Evolutionary conservation across 2,113 vertebrate species (phyloP).

Genomic region (Alexandromys fortis): DNA sequence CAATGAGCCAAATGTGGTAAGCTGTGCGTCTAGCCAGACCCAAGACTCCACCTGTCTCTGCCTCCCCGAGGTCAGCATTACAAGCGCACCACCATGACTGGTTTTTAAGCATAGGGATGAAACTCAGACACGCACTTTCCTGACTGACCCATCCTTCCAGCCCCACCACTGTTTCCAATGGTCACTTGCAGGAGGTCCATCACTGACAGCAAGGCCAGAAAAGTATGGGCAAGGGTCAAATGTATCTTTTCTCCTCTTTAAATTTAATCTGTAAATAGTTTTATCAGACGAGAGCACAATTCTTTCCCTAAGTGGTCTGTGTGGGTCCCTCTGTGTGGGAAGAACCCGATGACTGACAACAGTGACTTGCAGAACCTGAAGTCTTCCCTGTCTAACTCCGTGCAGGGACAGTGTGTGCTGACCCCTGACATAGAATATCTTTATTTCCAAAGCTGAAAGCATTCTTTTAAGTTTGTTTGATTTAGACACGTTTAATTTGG

Average conservation of each 20-base stretch:
- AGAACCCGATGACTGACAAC: fast-evolving
- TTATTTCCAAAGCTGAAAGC: not conserved
- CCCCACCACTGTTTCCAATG: not conserved
- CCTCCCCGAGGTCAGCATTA: not conserved
- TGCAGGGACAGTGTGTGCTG: not conserved
- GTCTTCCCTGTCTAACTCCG: not conserved
- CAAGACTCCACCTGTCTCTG: not conserved
- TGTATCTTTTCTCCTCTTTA: not conserved
- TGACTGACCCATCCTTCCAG: not conserved
- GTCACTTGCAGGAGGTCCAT: not conserved
- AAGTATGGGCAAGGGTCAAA: not conserved
- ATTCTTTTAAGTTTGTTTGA: not conserved
- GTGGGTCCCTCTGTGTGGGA: not conserved
- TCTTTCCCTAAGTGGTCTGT: not conserved
- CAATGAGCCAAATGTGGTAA: no score
- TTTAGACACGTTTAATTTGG: not conserved
- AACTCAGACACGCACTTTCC: not conserved
- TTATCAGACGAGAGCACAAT: not conserved
- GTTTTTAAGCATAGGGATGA: not conserved
- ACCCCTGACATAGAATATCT: not conserved
- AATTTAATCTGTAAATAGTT: not conserved
- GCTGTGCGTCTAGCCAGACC: no score
- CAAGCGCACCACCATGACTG: not conserved
- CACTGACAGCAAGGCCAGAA: not conserved
- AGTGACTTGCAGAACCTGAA: not conserved